phyloP scores from a whole-genome alignment of 35 echinoderm and acorn worm genomes.

The Heliocidaris erythrogramma region DNA sequence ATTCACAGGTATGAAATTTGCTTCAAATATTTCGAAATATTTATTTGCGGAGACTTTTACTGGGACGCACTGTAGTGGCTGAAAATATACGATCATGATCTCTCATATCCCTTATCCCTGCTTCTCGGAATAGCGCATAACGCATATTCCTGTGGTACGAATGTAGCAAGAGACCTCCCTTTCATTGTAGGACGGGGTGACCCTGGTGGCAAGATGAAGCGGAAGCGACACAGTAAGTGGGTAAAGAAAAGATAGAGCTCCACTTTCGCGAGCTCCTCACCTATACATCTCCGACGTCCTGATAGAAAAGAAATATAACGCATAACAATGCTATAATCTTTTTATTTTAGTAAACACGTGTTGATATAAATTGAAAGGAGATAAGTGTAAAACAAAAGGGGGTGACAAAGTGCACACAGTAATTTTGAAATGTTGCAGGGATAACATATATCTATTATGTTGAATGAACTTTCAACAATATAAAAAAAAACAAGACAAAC shows the following conservation, averaged over 20 bases:
- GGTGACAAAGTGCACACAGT: neutral
- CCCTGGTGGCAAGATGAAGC: slow-evolving; percentile 47
- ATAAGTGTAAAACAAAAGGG: neutral
- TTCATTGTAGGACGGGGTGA: slow-evolving; percentile 48
- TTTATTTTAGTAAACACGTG: neutral
- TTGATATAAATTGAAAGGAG: neutral
- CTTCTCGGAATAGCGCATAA: slow-evolving; percentile 1
- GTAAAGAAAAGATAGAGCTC: slow-evolving; percentile 74
- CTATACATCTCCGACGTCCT: slow-evolving; percentile 66
- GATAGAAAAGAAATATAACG: neutral
- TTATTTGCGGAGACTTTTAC: too few relatives aligned
- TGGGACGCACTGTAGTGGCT: too few relatives aligned
- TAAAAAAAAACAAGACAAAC: too few relatives aligned
- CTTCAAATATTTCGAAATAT: too few relatives aligned
- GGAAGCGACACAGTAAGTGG: slow-evolving; percentile 55
- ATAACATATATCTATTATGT: too few relatives aligned
- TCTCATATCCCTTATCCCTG: neutral
- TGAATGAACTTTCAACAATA: too few relatives aligned
- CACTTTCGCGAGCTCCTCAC: slow-evolving; percentile 69
- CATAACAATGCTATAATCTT: neutral
- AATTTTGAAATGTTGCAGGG: too few relatives aligned
- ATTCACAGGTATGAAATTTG: too few relatives aligned
- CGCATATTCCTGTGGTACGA: slow-evolving; percentile 16
- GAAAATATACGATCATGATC: too few relatives aligned
- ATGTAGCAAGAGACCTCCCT: slow-evolving; percentile 54